Percentiles rank a stretch among this genome's conserved stretches.
Evolutionary conservation across 2,797 vertebrate genomes (phyloP).

Genomic region (Toxotes lorentzi): DNA sequence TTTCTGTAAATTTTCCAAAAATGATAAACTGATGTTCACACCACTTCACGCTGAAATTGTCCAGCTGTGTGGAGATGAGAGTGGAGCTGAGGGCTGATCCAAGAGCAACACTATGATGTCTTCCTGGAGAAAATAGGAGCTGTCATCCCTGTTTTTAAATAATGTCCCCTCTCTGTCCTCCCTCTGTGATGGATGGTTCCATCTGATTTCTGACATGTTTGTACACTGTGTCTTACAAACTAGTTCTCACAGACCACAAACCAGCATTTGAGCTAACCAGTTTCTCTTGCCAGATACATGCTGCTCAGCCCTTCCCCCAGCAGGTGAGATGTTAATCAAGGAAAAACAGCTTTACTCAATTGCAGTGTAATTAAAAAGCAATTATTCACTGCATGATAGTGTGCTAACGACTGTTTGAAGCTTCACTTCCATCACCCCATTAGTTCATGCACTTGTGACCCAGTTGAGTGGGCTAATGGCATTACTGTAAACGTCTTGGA

Average conservation of each 20-base stretch:
- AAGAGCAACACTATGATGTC: too few relatives aligned
- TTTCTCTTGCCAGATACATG: not conserved
- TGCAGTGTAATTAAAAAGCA: constrained; percentile 54
- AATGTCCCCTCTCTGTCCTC: too few relatives aligned
- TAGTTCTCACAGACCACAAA: too few relatives aligned
- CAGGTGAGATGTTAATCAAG: constrained; percentile 24
- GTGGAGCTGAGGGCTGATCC: too few relatives aligned
- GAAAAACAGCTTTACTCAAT: constrained; percentile 32
- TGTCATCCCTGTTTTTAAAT: too few relatives aligned
- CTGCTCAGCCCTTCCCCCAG: not conserved
- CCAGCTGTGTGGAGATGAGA: not conserved
- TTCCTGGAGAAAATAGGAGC: too few relatives aligned
- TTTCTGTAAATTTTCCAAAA: too few relatives aligned
- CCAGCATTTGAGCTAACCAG: not conserved
- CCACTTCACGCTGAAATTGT: not conserved
- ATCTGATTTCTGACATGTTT: too few relatives aligned
- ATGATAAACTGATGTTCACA: too few relatives aligned
- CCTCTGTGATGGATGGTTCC: too few relatives aligned
- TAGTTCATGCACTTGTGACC: constrained; percentile 52
- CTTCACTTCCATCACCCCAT: constrained; percentile 26
- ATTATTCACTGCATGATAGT: constrained; percentile 46
- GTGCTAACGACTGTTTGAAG: constrained; percentile 43
- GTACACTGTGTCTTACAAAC: too few relatives aligned
- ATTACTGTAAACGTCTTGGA: constrained; percentile 56
- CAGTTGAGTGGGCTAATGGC: constrained; percentile 64